phyloP scores from a whole-genome alignment of 2,888 invertebrate species.

The Acrobasis consociella region DNA sequence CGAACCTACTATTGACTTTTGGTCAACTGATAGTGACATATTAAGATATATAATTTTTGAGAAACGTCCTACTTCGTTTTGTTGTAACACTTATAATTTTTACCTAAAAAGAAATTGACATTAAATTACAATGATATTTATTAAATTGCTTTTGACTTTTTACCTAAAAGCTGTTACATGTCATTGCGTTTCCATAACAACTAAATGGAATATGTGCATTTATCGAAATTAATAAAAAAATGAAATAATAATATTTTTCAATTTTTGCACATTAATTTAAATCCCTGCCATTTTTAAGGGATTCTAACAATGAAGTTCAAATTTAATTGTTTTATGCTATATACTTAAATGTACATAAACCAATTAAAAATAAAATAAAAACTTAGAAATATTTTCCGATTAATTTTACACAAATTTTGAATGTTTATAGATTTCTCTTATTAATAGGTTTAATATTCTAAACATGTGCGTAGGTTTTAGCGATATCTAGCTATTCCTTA shows the following conservation, averaged over 20 bases:
- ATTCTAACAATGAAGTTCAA: no score
- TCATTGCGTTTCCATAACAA: not conserved
- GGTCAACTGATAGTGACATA: no score
- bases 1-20: no score
- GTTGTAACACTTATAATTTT: constrained; percentile 25
- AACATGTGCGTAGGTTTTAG: constrained; percentile 68
- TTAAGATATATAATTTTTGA: no score
- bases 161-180: constrained; percentile 31
- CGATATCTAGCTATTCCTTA: constrained; percentile 47
- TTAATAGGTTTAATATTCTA: constrained; percentile 39
- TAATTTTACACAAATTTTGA: not conserved
- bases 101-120: constrained; percentile 67
- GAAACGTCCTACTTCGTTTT: not conserved
- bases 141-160: constrained; percentile 51
- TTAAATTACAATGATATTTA: constrained; percentile 60
- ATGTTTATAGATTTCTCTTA: constrained; percentile 35
- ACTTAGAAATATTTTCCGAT: constrained; percentile 32
- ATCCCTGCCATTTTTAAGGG: no score
- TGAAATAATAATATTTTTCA: not conserved
- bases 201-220: not conserved
- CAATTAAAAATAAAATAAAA: not conserved
- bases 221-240: not conserved
- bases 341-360: not conserved
- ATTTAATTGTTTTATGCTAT: no score
- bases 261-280: no score